Evolutionary conservation across 1,140 invertebrate species (phyloP).

Genomic region (Aphis gossypii): DNA sequence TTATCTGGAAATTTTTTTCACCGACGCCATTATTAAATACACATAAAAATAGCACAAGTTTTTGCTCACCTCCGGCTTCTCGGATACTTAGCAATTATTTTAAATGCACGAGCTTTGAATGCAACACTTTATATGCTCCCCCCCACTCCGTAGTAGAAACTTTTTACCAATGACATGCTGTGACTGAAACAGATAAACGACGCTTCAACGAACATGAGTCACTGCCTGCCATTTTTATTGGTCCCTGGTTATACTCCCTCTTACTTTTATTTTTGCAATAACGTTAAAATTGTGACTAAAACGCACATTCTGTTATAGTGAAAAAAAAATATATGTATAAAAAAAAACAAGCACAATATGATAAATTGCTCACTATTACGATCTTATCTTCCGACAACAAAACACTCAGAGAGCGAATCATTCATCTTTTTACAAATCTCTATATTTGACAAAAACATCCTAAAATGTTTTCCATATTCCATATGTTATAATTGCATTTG

Average conservation of each 20-base stretch:
- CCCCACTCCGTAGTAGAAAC: not conserved
- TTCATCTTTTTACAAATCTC: slow-evolving; percentile 8
- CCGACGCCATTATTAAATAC: not conserved
- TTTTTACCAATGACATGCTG: slow-evolving; percentile 21
- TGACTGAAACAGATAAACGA: slow-evolving; percentile 13
- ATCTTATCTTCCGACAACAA: not conserved
- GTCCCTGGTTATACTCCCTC: not conserved
- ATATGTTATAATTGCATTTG: not conserved
- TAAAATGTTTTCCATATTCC: not conserved
- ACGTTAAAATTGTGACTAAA: slow-evolving; percentile 28
- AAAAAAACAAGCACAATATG: not conserved
- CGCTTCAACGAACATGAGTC: slow-evolving; percentile 33
- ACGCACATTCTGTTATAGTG: not conserved
- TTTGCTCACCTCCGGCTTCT: slow-evolving; percentile 16
- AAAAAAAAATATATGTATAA: not conserved
- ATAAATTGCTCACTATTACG: slow-evolving; percentile 19
- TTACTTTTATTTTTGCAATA: slow-evolving; percentile 29
- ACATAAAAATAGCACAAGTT: slow-evolving; percentile 25
- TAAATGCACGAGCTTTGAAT: slow-evolving; percentile 48
- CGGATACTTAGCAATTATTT: not conserved
- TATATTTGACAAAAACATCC: not conserved
- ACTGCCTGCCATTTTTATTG: slow-evolving; percentile 35
- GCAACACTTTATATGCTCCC: not conserved
- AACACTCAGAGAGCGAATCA: not conserved
- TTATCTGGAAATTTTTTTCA: not conserved